Percentiles rank a stretch among this genome's conserved stretches.
phyloP scores from a whole-genome alignment of 2,888 invertebrate species.

The Drosophila kambysellisi region DNA sequence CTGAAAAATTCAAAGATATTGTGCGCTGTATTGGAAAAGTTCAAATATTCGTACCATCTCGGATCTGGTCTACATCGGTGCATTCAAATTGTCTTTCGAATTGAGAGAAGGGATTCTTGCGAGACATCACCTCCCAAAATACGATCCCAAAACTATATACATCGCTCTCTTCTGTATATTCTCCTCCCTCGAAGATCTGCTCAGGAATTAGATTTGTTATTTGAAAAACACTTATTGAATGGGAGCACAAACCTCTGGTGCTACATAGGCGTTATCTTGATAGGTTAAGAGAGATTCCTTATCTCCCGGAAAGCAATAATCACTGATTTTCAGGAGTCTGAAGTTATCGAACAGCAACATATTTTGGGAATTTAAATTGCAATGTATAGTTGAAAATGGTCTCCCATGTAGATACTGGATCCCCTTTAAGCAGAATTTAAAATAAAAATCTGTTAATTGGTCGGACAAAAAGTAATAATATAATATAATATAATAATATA shows the following conservation, averaged over 20 bases:
- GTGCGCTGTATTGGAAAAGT: too few relatives aligned
- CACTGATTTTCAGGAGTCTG: constrained; percentile 8
- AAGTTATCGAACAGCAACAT: constrained; percentile 6
- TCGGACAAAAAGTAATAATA: not conserved
- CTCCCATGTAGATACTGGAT: not conserved
- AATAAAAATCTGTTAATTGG: not conserved
- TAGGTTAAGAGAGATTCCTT: not conserved
- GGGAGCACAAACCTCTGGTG: constrained; percentile 7
- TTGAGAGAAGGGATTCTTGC: constrained; percentile 10
- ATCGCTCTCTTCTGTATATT: not conserved
- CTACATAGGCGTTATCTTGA: not conserved
- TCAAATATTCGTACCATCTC: not conserved
- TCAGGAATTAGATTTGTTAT: not conserved
- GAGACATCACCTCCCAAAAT: constrained; percentile 4
- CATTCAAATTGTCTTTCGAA: fast-evolving
- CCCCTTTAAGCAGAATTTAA: not conserved
- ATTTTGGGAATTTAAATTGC: constrained; percentile 6
- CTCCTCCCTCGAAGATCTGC: too few relatives aligned
- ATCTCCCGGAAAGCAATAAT: not conserved
- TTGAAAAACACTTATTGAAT: not conserved
- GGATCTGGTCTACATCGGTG: not conserved
- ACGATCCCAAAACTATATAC: constrained; percentile 13
- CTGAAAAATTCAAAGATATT: not conserved
- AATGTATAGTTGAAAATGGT: not conserved
- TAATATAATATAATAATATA: too few relatives aligned